These are phyloP conservation scores for Salminus brasiliensis DNA, from an alignment of 2,113 vertebrate species.

Conservation along the genomic window DNA sequence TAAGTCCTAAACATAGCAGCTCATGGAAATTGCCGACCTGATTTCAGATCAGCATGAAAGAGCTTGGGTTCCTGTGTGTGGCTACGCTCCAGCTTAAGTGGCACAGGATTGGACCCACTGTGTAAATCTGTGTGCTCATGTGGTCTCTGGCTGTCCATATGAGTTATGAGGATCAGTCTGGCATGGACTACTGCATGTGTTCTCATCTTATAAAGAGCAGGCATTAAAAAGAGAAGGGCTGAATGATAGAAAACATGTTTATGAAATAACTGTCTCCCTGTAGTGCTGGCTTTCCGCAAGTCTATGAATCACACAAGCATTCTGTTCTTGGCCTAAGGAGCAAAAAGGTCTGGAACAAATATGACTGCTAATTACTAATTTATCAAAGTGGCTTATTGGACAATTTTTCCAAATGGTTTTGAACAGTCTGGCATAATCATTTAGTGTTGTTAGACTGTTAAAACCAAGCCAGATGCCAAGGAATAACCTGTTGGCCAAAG, in stretches of 20 bases:
- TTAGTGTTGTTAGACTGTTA: not conserved
- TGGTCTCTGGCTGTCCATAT: not conserved
- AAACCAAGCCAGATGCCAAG: not conserved
- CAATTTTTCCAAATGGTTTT: not conserved
- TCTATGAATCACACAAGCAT: slow-evolving; percentile 20
- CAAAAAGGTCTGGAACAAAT: not conserved
- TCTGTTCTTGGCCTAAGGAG: not conserved
- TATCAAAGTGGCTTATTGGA: not conserved
- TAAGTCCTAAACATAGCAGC: slow-evolving; percentile 22
- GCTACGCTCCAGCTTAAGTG: slow-evolving; percentile 1
- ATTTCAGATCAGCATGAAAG: slow-evolving; percentile 33
- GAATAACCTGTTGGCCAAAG: not conserved
- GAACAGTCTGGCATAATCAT: not conserved
- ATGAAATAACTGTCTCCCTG: slow-evolving; percentile 34
- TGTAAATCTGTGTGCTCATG: not conserved
- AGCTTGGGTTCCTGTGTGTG: slow-evolving; percentile 14
- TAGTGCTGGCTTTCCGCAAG: slow-evolving; percentile 20
- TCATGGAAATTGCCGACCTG: slow-evolving; percentile 16
- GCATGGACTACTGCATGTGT: slow-evolving; percentile 1
- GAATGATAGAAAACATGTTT: slow-evolving; percentile 9
- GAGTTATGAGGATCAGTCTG: not conserved
- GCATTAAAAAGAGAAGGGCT: slow-evolving; percentile 9
- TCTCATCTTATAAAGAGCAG: slow-evolving; percentile 21
- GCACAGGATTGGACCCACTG: not conserved
- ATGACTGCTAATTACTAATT: not conserved